Conservation (phyloP, 2,888 invertebrate species). For the Spodoptera exigua region DNA sequence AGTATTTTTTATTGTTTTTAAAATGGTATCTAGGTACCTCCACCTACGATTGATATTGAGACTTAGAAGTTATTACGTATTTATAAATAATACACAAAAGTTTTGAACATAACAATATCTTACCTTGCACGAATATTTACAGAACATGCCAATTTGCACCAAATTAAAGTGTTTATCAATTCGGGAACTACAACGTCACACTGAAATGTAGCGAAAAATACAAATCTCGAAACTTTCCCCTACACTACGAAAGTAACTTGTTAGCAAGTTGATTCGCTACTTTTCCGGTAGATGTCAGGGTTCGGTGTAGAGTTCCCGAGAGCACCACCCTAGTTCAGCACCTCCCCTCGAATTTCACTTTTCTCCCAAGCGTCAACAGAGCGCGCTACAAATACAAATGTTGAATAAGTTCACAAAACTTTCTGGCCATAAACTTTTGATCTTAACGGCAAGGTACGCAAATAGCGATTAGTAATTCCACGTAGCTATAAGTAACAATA, state of each 20-base stretch:
- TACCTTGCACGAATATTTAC: too few species aligned
- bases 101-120: too few species aligned
- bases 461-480: conserved; percentile 45
- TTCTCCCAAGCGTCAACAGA: conserved; percentile 72
- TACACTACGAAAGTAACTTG: conserved; percentile 42
- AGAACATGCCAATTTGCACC: too few species aligned
- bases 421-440: conserved; percentile 42
- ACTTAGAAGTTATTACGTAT: too few species aligned
- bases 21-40: too few species aligned
- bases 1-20: too few species aligned
- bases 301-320: conserved; percentile 50
- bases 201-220: conserved; percentile 9
- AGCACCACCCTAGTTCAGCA: conserved; percentile 53
- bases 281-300: conserved; percentile 83
- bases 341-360: conserved; percentile 64
- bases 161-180: too few species aligned
- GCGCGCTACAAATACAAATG: conserved; percentile 69
- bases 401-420: neutral
- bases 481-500: conserved; percentile 63
- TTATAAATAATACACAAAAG: too few species aligned
- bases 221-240: conserved; percentile 39
- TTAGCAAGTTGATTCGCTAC: conserved; percentile 69
- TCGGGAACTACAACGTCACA: too few species aligned
- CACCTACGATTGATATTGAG: too few species aligned
- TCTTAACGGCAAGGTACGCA: conserved; percentile 21